Conservation (phyloP, 2,113 vertebrate species). For the Osmerus eperlanus region DNA sequence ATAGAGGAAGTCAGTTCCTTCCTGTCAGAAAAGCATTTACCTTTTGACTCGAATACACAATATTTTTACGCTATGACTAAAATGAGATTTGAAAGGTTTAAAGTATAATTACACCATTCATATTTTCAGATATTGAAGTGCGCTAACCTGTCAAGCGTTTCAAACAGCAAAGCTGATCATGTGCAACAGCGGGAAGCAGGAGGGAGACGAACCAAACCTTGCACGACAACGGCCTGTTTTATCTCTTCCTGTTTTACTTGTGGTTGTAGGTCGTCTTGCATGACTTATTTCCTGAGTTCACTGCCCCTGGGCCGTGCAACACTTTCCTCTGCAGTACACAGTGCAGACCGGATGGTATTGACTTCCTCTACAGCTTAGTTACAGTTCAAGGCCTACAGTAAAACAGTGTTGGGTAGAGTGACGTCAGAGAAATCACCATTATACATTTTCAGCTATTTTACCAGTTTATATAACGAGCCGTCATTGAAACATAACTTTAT, state of each 20-base stretch:
- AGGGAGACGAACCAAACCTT: conserved; percentile 22
- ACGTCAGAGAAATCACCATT: not conserved
- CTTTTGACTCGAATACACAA: conserved; percentile 10
- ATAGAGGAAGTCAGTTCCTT: conserved; percentile 38
- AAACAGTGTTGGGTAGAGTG: not conserved
- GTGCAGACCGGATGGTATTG: conserved; percentile 1
- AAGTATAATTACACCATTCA: not conserved
- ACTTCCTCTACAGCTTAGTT: conserved; percentile 35
- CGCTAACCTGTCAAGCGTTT: not conserved
- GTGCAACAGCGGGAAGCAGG: conserved; percentile 32
- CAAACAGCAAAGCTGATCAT: not conserved
- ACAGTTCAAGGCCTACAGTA: not conserved
- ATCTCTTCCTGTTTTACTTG: conserved; percentile 60
- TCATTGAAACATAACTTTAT: too few relatives aligned
- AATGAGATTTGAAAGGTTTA: not conserved
- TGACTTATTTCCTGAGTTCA: conserved; percentile 64
- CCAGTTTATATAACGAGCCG: too few relatives aligned
- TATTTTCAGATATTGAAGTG: not conserved
- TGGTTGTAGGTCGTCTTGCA: conserved; percentile 35
- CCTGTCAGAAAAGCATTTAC: not conserved
- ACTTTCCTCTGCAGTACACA: conserved; percentile 40
- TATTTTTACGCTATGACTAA: not conserved
- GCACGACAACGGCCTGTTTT: conserved; percentile 16
- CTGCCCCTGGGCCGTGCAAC: conserved; percentile 39
- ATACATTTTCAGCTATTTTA: not conserved